Evolutionary conservation across 2,888 invertebrate genomes (phyloP).

Genomic region (Folsomia manolachei): DNA sequence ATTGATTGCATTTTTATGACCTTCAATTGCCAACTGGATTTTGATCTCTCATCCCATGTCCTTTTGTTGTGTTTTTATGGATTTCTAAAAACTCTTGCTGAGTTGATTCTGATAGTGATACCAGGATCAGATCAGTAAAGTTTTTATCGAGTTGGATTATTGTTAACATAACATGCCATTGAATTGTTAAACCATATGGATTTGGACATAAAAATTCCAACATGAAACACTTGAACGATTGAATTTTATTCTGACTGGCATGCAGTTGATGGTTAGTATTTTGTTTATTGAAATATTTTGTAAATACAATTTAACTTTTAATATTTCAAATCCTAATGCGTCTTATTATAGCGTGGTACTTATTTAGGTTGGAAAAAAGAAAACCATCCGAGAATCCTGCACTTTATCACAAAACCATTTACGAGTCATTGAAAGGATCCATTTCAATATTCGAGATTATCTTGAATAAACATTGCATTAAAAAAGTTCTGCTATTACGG

Average conservation of each 20-base stretch:
- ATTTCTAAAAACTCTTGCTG: too few species aligned
- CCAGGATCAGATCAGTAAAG: too few species aligned
- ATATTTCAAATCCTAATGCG: background rate
- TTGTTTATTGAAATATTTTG: too few species aligned
- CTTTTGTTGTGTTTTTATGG: too few species aligned
- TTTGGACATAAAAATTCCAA: background rate
- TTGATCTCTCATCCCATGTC: too few species aligned
- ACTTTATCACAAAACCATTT: background rate
- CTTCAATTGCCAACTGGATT: background rate
- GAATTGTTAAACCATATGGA: background rate
- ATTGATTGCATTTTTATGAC: slow-evolving; percentile 4
- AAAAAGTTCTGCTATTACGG: background rate
- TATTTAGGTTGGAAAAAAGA: too few species aligned
- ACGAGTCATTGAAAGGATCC: background rate
- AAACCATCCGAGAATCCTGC: too few species aligned
- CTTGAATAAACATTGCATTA: background rate
- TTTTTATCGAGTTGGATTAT: background rate
- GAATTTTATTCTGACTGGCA: too few species aligned
- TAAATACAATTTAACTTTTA: background rate
- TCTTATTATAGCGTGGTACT: background rate
- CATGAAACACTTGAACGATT: too few species aligned
- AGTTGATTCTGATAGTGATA: background rate
- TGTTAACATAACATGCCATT: too few species aligned
- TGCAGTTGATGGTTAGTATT: too few species aligned
- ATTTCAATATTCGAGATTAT: too few species aligned